Conservation (phyloP, 2,113 vertebrate species). For the Gnathonemus echidnorhynchus region DNA sequence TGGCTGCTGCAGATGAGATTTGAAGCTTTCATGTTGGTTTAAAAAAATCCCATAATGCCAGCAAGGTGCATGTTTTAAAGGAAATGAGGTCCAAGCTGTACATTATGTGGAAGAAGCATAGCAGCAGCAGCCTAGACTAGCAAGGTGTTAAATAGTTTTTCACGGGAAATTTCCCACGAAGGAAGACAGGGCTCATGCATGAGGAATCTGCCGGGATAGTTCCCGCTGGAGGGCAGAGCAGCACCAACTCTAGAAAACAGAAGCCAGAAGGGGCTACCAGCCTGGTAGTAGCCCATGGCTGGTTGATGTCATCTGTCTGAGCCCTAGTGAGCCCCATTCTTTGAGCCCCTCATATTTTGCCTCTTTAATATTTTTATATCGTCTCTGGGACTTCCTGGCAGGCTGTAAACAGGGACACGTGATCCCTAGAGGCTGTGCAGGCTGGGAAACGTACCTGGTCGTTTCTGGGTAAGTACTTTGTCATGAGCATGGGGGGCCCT, state of each 20-base stretch:
- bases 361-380: background rate
- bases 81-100: background rate
- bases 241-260: background rate
- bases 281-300: background rate
- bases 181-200: background rate
- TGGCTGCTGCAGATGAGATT: background rate
- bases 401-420: background rate
- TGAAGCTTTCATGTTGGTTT: background rate
- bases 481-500: background rate
- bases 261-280: background rate
- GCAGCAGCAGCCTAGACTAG: background rate
- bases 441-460: background rate
- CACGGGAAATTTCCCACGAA: background rate
- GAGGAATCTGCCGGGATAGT: background rate
- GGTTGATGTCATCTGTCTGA: background rate
- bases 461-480: background rate
- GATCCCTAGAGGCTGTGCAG: background rate
- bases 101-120: background rate
- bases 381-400: background rate
- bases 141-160: background rate
- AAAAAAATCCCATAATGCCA: background rate
- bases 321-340: background rate
- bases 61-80: background rate
- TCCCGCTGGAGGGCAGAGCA: background rate
- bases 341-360: background rate